Base-by-base conservation (phyloP, 1,140 invertebrate species). In the Ditylenchus dipsaci region DNA sequence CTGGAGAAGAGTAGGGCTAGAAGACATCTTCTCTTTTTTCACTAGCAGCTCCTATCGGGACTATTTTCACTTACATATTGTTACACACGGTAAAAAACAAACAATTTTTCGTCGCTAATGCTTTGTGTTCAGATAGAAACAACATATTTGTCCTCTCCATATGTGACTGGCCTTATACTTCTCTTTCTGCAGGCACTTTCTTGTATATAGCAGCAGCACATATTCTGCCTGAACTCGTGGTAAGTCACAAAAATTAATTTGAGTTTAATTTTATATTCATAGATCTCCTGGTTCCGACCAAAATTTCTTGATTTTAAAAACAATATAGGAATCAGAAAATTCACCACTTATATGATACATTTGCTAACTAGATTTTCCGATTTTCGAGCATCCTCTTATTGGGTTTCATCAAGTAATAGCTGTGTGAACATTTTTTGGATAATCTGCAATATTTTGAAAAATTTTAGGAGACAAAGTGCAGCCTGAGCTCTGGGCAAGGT, bases 191-290 rank as follows among this genome's bases (percentile, higher is more conserved):
- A 0, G 95, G 95, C 1, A 98, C 95, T 56, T 98, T 99, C 85
- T 86, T 99, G 8, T 99, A 97, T 82, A 95, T 99, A 7, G 92
- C 95, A 0, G 97, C 95, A 1, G 94, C 97, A 1, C 95, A 98
- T 84, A 93, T 98, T 1, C 84, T 99, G 53, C 94, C 95, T 0
- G 95, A 98, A 85, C 85, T 97, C 7, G 82, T 84, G 17, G 68
- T 70, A 47, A 19, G 66, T 21, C n/a, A n/a, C n/a, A n/a, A n/a
- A n/a, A n/a, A n/a, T n/a, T n/a, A n/a, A n/a, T n/a, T n/a, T n/a
- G 13, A 13, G 56, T 59, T 63, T 21, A 11, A 11, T 63, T n/a
- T 61, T 65, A 63, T n/a, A 45, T 45, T 45, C 43, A 45, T 45
- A n/a, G 11, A 11, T 13, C 43, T 45, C n/a, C n/a, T n/a, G n/a